These are phyloP conservation scores for Diplolepis rosae DNA, from an alignment of 2,888 invertebrate genomes.

Conservation along the genomic window DNA sequence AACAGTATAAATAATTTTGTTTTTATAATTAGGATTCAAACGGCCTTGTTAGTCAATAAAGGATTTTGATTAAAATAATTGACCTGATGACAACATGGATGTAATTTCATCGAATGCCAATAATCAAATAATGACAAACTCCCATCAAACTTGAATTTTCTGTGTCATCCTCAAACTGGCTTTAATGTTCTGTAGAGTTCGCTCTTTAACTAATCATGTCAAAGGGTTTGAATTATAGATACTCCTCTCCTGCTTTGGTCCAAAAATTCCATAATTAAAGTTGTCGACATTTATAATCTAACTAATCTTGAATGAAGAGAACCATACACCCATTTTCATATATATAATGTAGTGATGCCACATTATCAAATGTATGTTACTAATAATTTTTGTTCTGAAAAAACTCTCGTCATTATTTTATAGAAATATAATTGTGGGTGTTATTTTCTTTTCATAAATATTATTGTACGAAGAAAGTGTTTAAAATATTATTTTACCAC, in stretches of 20 bases:
- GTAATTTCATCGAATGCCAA: neutral
- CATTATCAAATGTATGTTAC: too few species aligned
- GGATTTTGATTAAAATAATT: neutral
- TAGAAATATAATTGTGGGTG: neutral
- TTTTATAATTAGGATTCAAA: neutral
- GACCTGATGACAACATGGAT: neutral
- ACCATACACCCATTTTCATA: too few species aligned
- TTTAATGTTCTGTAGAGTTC: neutral
- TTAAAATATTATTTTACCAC: too few species aligned
- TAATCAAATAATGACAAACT: neutral
- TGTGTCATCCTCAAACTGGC: neutral
- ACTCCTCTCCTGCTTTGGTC: neutral
- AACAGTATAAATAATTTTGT: too few species aligned
- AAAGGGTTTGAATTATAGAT: constrained; percentile 2
- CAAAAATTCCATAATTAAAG: neutral
- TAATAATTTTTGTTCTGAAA: too few species aligned
- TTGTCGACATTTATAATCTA: too few species aligned
- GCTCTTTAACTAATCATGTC: constrained; percentile 6
- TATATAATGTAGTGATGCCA: too few species aligned
- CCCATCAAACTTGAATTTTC: neutral
- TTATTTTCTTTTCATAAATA: too few species aligned
- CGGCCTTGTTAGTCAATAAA: neutral
- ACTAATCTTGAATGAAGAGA: too few species aligned
- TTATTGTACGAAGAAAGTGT: too few species aligned
- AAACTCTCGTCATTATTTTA: too few species aligned